A percentile compares a stretch with the other conserved stretches of the same genome.
Conservation (phyloP, 1,140 invertebrate genomes). For the Cheumatopsyche charites region DNA sequence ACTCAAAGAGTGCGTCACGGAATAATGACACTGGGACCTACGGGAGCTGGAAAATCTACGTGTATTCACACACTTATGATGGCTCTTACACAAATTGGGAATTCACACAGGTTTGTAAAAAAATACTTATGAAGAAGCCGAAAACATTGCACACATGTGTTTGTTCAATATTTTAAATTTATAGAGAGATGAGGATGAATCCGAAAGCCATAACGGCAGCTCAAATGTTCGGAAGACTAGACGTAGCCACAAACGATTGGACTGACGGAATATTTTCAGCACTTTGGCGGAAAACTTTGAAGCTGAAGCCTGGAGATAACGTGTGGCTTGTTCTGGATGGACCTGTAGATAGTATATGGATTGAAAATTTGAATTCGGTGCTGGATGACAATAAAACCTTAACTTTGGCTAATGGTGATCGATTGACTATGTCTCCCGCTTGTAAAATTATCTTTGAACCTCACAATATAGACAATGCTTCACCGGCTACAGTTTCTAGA, state of each 20-base stretch:
- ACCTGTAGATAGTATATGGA: constrained; percentile 96
- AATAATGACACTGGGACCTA: constrained; percentile 96
- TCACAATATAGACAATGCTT: constrained; percentile 96
- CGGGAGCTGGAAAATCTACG: constrained; percentile 92
- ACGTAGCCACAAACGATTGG: constrained; percentile 98
- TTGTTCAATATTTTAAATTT: not conserved
- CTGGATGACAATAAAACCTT: constrained; percentile 94
- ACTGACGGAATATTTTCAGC: constrained; percentile 98
- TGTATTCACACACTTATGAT: constrained; percentile 96
- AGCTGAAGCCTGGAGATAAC: constrained; percentile 84
- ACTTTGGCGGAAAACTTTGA: constrained; percentile 92
- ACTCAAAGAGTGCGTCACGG: constrained; percentile 94
- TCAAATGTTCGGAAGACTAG: constrained; percentile 96
- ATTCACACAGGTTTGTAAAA: constrained; percentile 72
- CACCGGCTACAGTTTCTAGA: constrained; percentile 92
- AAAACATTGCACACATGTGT: too few relatives aligned
- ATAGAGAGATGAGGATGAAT: constrained; percentile 96
- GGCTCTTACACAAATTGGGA: constrained; percentile 82
- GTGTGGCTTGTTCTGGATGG: constrained; percentile 95
- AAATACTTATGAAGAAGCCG: not conserved
- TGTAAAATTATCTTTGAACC: constrained; percentile 97
- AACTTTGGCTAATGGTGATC: constrained; percentile 92
- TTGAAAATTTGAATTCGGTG: constrained; percentile 96
- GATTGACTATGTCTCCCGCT: constrained; percentile 87
- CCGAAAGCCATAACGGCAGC: constrained; percentile 96